Evolutionary conservation across 2,113 vertebrate genomes (phyloP), one percentile per base, ranked within the genome.

Genomic region (Mastomys natalensis): DNA sequence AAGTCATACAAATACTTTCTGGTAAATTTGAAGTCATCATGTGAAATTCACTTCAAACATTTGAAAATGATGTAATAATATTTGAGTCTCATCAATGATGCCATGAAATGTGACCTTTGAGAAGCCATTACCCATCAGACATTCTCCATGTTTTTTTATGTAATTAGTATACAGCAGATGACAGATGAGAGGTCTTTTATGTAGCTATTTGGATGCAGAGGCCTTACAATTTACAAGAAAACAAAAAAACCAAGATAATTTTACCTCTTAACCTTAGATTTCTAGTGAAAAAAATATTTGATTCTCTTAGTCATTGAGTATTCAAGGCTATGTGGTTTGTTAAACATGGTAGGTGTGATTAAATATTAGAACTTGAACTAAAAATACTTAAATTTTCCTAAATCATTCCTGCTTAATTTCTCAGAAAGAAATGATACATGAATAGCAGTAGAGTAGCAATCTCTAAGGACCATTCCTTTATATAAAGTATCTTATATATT

Each of bases 41-140:
- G 24, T 58, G 17, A 34, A 95, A 72, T 92, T 55, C 45, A 94
- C 74, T 78, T 80, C 31, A 92, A 81, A 90, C 17, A 96, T 78
- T 93, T 93, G 40, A 81, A 94, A 93, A 62, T 73, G 24, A 31
- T 7, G 73, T 66, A 72, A 19, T 3, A 74, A 21, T 91, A 15
- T 8, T 58, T 86, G 11, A 73, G 48, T 89, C 22, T 78, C 24
- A 43, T 55, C 26, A 22, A 17, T 85, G 64, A 51, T 34, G 70
- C 55, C 17, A 5, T 40, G 70, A 73, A 87, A 45, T 31, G 9
- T 26, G 29, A 48, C 34, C 19, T 93, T 76, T 31, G 45, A n/a
- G 72, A 29, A 85, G 12, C 51, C 17, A 3, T 15, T n/a, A 3
- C 29, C 1, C 51, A 22, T 0, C 34, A 22, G 3, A 7, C 21